phyloP scores from a whole-genome alignment of 2,113 vertebrate species.

The Cololabis saira region DNA sequence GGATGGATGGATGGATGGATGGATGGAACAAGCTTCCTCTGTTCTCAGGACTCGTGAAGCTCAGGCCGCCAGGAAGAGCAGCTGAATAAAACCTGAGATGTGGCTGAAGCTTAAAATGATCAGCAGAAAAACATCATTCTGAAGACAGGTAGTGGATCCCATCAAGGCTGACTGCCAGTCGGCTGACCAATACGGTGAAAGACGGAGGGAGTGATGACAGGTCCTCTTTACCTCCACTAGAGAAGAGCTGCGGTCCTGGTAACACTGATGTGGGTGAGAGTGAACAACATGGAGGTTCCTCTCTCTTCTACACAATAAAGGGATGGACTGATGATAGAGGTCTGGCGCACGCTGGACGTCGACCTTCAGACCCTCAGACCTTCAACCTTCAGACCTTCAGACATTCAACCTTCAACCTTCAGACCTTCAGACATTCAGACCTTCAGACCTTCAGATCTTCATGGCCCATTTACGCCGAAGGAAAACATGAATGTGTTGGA shows the following conservation, averaged over 20 bases:
- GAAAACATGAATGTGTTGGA: no score
- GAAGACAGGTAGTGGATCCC: neutral
- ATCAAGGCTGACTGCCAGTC: conserved; percentile 4
- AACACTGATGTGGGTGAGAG: neutral
- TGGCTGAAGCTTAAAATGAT: conserved; percentile 9
- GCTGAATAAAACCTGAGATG: neutral
- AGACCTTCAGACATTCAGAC: neutral
- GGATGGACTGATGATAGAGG: no score
- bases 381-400: neutral
- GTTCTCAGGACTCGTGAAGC: no score
- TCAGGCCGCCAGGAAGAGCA: conserved; percentile 4
- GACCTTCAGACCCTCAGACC: neutral
- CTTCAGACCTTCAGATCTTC: neutral
- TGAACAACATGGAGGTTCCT: no score
- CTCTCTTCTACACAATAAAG: neutral
- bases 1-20: no score
- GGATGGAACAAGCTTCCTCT: no score
- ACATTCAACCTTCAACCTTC: no score
- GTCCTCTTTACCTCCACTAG: neutral
- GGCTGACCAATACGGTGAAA: neutral
- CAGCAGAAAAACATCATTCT: neutral
- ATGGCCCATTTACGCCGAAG: neutral
- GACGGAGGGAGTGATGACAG: neutral
- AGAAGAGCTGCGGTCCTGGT: neutral
- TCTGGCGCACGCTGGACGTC: no score